Base-by-base conservation (phyloP, 2,113 vertebrate genomes). In the Panthera uncia region DNA sequence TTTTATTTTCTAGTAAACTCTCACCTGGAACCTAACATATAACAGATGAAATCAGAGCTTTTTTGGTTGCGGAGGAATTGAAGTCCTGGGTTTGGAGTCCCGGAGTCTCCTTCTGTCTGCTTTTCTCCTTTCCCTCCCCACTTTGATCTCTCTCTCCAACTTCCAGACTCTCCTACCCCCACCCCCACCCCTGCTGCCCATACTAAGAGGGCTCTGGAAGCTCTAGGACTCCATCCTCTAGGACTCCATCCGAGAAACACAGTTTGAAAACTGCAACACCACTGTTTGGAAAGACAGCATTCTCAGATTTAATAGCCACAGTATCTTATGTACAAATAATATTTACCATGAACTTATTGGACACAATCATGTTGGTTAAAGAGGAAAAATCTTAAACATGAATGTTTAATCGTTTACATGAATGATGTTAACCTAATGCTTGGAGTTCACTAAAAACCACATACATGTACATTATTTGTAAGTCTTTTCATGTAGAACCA, bases 1-100 rank as follows among this genome's bases (percentile, higher is more conserved):
- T 87, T 89, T 83, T 19, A 10, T 81, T 94, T 91, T 81, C 65
- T 25, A 31, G 45, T 93, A 79, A 68, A 38, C 8, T 74, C 63
- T 89, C 13, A 15, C 41, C 33, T 41, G 27, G 45, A 89, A 52
- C n/a, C 18, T 13, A 41, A 0, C 9, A 48, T 25, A 9, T 25
- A 65, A 65, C 38, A 89, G 33, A 45, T 71, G 21, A 93, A 71
- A 52, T 50, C 27, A 61, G 50, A 93, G 36, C 7, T 57, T 66
- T 94, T 89, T 57, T 29, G 15, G 15, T 8, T 88, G 61, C 38
- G 71, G 61, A 65, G 57, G 81, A 89, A 52, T 91, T 50, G 66
- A 57, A 81, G 23, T 50, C 45, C 27, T 48, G 33, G n/a, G 36
- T 79, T 90, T 79, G 21, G 23, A 29, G 33, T 73, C 71, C 23